Percentiles rank a stretch among this genome's conserved stretches.
phyloP scores from a whole-genome alignment of 2,113 vertebrate species.

The Phoenicopterus ruber region DNA sequence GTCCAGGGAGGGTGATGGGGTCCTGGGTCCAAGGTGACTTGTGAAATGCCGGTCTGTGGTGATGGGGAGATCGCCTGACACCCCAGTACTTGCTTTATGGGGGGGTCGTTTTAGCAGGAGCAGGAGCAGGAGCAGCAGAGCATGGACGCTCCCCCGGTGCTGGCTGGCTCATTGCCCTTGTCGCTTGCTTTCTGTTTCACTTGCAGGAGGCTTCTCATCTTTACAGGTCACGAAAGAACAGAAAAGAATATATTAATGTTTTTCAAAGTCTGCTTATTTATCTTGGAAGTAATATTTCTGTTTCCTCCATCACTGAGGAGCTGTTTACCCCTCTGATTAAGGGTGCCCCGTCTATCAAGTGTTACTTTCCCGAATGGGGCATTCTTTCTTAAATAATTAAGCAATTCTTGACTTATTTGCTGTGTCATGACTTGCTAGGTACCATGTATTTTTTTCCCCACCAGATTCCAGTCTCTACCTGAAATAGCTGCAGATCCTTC shows the following conservation, averaged over 20 bases:
- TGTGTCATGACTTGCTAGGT: not conserved
- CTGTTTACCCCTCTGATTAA: not conserved
- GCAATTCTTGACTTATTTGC: not conserved
- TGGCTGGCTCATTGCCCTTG: not conserved
- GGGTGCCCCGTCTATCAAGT: not conserved
- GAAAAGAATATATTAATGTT: not conserved
- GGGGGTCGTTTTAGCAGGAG: not conserved
- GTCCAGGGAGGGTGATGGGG: not conserved
- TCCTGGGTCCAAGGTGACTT: not conserved
- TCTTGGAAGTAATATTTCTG: not conserved
- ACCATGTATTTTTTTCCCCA: not conserved
- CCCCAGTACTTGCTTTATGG: not conserved
- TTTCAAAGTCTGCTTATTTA: not conserved
- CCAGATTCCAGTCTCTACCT: no score
- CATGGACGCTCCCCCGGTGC: not conserved
- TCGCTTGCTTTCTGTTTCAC: not conserved
- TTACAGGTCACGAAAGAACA: not conserved
- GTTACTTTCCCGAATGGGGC: not conserved
- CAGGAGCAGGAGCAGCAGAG: not conserved
- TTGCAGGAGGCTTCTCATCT: not conserved
- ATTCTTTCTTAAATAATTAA: not conserved
- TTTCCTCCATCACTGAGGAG: not conserved
- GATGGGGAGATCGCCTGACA: not conserved
- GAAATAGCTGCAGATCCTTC: not conserved
- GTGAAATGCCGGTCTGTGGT: not conserved